Conservation (phyloP, 2,888 invertebrate species). For the Epinotia nisella region DNA sequence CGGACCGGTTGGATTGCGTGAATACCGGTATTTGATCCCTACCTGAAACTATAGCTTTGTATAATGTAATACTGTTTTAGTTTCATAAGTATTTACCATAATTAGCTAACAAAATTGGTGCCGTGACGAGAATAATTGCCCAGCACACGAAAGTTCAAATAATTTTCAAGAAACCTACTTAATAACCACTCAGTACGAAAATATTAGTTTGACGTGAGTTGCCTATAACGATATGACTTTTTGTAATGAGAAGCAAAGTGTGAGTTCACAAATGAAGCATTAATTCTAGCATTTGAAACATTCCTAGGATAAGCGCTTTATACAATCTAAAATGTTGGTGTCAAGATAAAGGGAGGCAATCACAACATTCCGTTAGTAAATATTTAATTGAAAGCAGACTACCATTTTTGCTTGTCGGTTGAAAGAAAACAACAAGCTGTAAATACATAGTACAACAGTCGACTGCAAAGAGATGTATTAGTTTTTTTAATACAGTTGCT, state of each 20-base stretch:
- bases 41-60: background rate
- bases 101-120: constrained; percentile 25
- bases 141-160: constrained; percentile 24
- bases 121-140: constrained; percentile 25
- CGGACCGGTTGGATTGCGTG: background rate
- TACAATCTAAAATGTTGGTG: too few species aligned
- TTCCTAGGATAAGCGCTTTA: too few species aligned
- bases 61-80: background rate
- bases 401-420: too few species aligned
- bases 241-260: background rate
- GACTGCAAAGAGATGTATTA: too few species aligned
- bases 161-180: constrained; percentile 8
- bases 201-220: background rate
- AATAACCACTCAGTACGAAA: background rate
- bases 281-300: too few species aligned
- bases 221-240: background rate
- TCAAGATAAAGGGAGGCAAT: too few species aligned
- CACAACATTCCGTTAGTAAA: too few species aligned
- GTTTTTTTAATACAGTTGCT: too few species aligned
- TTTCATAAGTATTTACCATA: constrained; percentile 17
- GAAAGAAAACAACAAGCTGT: too few species aligned
- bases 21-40: background rate
- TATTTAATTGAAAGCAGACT: too few species aligned
- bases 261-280: too few species aligned
- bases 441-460: too few species aligned